Evolutionary conservation across 2,888 invertebrate species (phyloP), one percentile per base, ranked within the genome.

Genomic region (Entomobrya multifasciata): DNA sequence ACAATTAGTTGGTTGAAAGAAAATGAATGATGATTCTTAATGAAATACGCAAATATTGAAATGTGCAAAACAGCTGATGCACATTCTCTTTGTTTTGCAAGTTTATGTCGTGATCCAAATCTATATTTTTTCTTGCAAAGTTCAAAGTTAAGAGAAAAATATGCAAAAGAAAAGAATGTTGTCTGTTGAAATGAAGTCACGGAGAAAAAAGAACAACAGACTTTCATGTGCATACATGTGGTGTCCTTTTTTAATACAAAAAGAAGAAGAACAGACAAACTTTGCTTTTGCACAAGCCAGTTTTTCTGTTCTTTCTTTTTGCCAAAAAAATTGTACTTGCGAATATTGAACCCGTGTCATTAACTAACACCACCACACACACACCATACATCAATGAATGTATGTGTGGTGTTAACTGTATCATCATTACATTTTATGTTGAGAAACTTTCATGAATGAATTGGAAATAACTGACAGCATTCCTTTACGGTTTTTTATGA

Each of bases 341-440:
- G 85, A 85, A 79, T 85, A 70, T 85, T 85, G 85, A 85, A 85
- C 85, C 44, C 79, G n/a, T n/a, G n/a, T n/a, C n/a, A n/a, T n/a
- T n/a, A n/a, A 49, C 49, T 55, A 13, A 10, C 41, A 65, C 17
- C 17, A 20, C 55, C n/a, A 17, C 20, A 55, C 27, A 25, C 15
- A 11, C 22, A 25, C 10, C 60, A 22, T n/a, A 81, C 57, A 36
- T 57, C 57, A 74, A 67, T n/a, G 11, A 25, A 76, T 36, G 83
- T 76, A 77, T 83, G 76, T 65, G 76, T 77, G 49, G 62, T 62
- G n/a, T 76, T 83, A 83, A 44, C 49, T 20, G 15, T 79, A 67
- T 70, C 52, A 70, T 74, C 82, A 30, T 74, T 76, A 36, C 65
- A 36, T 55, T 70, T 80, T 70, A 80, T 81, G 70, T 81, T 81